These are phyloP conservation scores for Erynnis tages DNA, from an alignment of 2,888 invertebrate genomes.

Conservation along the genomic window DNA sequence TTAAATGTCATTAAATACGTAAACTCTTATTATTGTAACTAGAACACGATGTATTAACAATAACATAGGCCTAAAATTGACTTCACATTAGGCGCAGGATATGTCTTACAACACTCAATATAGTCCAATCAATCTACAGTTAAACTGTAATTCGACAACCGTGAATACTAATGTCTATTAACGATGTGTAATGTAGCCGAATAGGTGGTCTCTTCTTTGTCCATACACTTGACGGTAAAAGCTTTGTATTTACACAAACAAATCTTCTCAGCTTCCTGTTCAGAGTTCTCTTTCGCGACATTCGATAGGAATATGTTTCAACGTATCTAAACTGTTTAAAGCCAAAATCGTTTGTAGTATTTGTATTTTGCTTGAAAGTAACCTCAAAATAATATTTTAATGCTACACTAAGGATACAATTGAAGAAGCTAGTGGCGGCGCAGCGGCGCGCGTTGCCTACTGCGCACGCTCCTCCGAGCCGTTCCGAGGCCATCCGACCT, in stretches of 20 bases:
- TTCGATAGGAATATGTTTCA: constrained; percentile 62
- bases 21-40: constrained; percentile 39
- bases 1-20: constrained; percentile 36
- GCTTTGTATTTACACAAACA: constrained; percentile 81
- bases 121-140: constrained; percentile 51
- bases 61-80: constrained; percentile 70
- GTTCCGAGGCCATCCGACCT: constrained; percentile 50
- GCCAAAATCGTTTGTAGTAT: constrained; percentile 52
- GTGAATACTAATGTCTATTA: constrained; percentile 52
- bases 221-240: constrained; percentile 78
- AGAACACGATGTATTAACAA: constrained; percentile 43
- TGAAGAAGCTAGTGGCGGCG: constrained; percentile 60
- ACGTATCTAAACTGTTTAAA: constrained; percentile 46
- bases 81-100: constrained; percentile 61
- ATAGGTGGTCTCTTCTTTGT: constrained; percentile 72
- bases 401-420: constrained; percentile 72
- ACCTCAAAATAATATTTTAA: constrained; percentile 79
- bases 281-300: constrained; percentile 75
- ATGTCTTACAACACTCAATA: constrained; percentile 60
- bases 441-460: constrained; percentile 49
- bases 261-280: constrained; percentile 75
- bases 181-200: constrained; percentile 51
- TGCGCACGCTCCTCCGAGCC: constrained; percentile 57
- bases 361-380: constrained; percentile 53
- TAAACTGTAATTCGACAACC: constrained; percentile 50